Evolutionary conservation across 2,797 vertebrate species (phyloP).

Genomic region (Alauda arvensis): DNA sequence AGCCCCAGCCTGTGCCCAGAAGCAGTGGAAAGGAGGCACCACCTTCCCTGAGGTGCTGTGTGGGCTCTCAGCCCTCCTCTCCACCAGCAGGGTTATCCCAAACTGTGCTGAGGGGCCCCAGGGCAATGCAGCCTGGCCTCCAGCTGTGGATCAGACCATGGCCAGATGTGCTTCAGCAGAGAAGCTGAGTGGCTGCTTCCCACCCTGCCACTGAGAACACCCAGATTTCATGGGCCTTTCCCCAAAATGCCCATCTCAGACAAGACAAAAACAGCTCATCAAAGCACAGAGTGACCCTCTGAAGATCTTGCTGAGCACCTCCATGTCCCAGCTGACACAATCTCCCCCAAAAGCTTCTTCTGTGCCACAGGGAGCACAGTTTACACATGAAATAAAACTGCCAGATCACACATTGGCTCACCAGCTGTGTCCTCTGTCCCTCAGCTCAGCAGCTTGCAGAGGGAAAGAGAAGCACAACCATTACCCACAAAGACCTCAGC

Average conservation of each 20-base stretch:
- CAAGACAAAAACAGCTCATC: neutral
- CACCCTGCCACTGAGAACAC: neutral
- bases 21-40: neutral
- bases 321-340: neutral
- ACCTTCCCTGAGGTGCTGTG: neutral
- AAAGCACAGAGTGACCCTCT: neutral
- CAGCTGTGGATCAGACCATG: neutral
- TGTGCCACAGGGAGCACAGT: neutral
- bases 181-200: neutral
- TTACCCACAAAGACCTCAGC: neutral
- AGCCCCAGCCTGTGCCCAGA: neutral
- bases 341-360: neutral
- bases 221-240: neutral
- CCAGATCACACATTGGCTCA: accelerated
- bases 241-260: neutral
- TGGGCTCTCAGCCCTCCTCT: neutral
- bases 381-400: neutral
- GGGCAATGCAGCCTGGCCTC: neutral
- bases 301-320: neutral
- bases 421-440: neutral
- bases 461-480: neutral
- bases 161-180: neutral
- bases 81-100: neutral
- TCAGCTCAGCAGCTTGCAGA: neutral
- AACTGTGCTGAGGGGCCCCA: neutral